These are phyloP conservation scores for Etheostoma cragini DNA, from an alignment of 2,113 vertebrate species.

Conservation along the genomic window DNA sequence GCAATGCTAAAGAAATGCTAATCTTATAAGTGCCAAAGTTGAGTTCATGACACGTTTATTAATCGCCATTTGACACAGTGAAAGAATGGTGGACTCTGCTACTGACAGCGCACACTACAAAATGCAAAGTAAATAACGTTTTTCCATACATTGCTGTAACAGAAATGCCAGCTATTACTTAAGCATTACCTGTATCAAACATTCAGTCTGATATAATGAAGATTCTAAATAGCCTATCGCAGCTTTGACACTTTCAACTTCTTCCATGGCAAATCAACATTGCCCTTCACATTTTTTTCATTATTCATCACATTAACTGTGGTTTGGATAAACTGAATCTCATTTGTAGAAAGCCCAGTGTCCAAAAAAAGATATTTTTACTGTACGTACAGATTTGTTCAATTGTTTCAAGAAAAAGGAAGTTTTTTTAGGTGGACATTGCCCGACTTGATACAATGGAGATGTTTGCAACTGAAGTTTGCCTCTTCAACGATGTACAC, in stretches of 20 bases:
- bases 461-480: not conserved
- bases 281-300: not conserved
- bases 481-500: not conserved
- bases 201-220: not conserved
- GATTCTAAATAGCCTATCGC: not conserved
- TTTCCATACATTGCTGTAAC: not conserved
- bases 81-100: too few relatives aligned
- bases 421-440: not conserved
- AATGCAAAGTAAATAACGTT: not conserved
- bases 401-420: not conserved
- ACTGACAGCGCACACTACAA: not conserved
- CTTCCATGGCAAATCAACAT: not conserved
- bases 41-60: not conserved
- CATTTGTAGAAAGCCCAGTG: not conserved
- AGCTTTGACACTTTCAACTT: not conserved
- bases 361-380: not conserved
- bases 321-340: not conserved
- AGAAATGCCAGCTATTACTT: too few relatives aligned
- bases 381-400: not conserved
- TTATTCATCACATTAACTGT: not conserved
- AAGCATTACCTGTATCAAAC: too few relatives aligned
- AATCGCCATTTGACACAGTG: not conserved
- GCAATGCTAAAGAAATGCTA: not conserved
- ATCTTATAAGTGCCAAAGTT: not conserved
- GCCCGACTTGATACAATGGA: not conserved